Percentiles rank a stretch among this genome's conserved stretches.
These are phyloP conservation scores for Campylorhamphus procurvoides DNA, from an alignment of 2,113 vertebrate species.

Conservation along the genomic window DNA sequence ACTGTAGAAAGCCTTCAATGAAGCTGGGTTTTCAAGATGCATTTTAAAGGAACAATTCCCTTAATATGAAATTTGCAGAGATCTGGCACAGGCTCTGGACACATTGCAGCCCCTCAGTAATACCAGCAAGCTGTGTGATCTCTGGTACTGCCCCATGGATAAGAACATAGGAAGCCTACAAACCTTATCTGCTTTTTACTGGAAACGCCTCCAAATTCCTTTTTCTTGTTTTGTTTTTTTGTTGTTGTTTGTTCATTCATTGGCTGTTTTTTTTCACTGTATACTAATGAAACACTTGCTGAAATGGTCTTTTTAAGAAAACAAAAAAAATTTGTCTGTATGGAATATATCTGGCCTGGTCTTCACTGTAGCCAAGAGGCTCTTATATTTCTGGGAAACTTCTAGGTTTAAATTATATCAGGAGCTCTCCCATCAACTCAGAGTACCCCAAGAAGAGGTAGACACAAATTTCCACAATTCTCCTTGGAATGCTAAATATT, in stretches of 20 bases:
- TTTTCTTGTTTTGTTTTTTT: accelerated
- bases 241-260: accelerated
- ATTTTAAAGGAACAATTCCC: not conserved
- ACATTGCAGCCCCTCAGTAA: not conserved
- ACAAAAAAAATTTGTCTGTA: no score
- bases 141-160: not conserved
- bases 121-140: accelerated
- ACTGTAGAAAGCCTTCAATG: not conserved
- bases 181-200: not conserved
- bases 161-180: not conserved
- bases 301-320: not conserved
- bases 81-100: not conserved
- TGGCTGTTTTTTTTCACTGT: not conserved
- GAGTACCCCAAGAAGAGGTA: not conserved
- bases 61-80: not conserved
- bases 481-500: not conserved
- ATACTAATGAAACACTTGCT: not conserved
- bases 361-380: not conserved
- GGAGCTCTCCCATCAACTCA: not conserved
- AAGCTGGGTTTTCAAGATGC: not conserved
- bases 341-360: not conserved
- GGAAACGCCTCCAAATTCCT: not conserved
- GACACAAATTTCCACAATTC: not conserved
- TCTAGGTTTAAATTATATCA: not conserved
- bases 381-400: not conserved